Evolutionary conservation across 2,888 invertebrate genomes (phyloP).

Genomic region (Apodemia mormo): DNA sequence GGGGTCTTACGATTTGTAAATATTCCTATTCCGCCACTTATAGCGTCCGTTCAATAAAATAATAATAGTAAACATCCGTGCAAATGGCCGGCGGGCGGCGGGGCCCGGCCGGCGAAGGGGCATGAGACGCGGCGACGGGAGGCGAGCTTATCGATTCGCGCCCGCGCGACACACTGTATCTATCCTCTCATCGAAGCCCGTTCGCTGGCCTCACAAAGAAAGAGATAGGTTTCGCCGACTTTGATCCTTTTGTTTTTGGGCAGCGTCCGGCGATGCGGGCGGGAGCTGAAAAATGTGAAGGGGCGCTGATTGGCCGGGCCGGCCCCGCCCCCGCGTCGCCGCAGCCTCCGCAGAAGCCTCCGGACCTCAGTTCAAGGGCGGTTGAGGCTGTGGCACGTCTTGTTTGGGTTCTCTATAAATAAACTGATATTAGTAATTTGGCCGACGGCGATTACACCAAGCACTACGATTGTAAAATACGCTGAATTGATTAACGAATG

Average conservation of each 20-base stretch:
- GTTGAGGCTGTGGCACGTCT: constrained; percentile 62
- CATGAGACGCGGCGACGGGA: constrained; percentile 46
- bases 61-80: constrained; percentile 81
- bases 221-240: constrained; percentile 82
- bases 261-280: constrained; percentile 80
- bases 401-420: constrained; percentile 62
- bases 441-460: constrained; percentile 20
- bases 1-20: constrained; percentile 59
- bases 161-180: constrained; percentile 80
- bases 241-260: constrained; percentile 83
- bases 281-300: constrained; percentile 80
- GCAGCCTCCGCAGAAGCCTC: constrained; percentile 52
- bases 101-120: constrained; percentile 48
- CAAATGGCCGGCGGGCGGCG: constrained; percentile 75
- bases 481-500: not conserved
- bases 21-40: constrained; percentile 74
- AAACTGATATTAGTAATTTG: constrained; percentile 11
- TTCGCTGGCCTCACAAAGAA: constrained; percentile 79
- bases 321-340: constrained; percentile 63
- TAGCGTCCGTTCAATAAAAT: constrained; percentile 79
- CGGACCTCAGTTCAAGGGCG: constrained; percentile 76
- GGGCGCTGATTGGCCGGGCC: constrained; percentile 77
- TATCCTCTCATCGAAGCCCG: constrained; percentile 81
- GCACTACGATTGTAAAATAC: constrained; percentile 16
- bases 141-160: constrained; percentile 73